Evolutionary conservation across 1,140 invertebrate genomes (phyloP), one percentile per base, ranked within the genome.

Genomic region (Papilio glaucus): DNA sequence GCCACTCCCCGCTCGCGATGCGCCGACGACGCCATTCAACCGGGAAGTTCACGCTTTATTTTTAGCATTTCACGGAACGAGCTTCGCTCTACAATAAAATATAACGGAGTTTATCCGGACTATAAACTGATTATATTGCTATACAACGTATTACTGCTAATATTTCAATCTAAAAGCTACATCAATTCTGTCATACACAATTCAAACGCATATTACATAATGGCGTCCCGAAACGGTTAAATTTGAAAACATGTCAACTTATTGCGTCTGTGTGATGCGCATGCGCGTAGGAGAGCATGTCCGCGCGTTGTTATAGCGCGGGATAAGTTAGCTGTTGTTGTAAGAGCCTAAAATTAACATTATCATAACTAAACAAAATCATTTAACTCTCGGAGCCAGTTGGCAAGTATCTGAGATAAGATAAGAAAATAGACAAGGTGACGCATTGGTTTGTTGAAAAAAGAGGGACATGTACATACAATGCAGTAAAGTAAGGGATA

Each of bases 31-130:
- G 90, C 90, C 88, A 91, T 91, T 92, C 89, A 91, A 92, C 90
- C 90, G 90, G 90, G 90, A 92, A 92, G 89, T 92, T 89, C 84
- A 90, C 85, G 80, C 85, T 89, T 90, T 92, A 92, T 92, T 90
- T 92, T 91, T 91, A 92, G 90, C 80, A 79, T 85, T 87, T 82
- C 81, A 84, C 78, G 79, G 83, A 87, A 84, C 79, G 69, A 74
- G 62, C 79, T 80, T 74, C 76, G 78, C 75, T 78, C 71, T 77
- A 75, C 74, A 78, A 80, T 78, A 81, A 80, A 72, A 49, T 77
- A 77, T 84, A 84, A 86, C 81, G 81, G 79, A 81, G 76, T 79
- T 80, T 76, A 72, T 70, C 26, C 2, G 24, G 13, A 61, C 4
- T 12, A 53, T 53, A 26, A 70, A 24, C n/a, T 9, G 42, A 63